Evolutionary conservation across 1,140 invertebrate species (phyloP).

Genomic region (Drosophila yakuba): DNA sequence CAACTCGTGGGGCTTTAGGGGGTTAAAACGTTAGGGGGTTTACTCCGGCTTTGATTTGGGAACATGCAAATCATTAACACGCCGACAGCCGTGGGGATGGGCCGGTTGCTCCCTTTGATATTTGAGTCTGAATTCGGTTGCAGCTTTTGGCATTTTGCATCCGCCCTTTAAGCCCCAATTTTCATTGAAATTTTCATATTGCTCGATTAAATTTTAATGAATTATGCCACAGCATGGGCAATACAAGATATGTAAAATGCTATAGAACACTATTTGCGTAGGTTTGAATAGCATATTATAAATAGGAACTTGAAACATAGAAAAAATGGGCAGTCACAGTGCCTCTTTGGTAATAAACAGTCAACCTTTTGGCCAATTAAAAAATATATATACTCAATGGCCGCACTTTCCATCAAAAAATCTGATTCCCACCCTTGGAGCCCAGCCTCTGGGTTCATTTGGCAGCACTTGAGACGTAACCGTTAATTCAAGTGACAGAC

Average conservation of each 20-base stretch:
- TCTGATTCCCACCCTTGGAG: constrained; percentile 39
- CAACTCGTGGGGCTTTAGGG: not conserved
- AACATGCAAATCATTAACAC: constrained; percentile 52
- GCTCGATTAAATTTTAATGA: not conserved
- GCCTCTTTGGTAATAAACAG: not conserved
- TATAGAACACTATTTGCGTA: no score
- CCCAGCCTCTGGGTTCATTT: constrained; percentile 23
- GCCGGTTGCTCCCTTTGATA: constrained; percentile 22
- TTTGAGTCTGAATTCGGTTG: constrained; percentile 4
- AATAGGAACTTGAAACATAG: not conserved
- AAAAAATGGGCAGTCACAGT: not conserved
- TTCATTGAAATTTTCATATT: not conserved
- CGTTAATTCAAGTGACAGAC: constrained; percentile 27
- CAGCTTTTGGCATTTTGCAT: not conserved
- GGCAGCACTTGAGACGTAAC: constrained; percentile 32
- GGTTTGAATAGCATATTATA: no score
- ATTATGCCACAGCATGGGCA: no score
- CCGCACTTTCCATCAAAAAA: constrained; percentile 8
- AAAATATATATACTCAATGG: constrained; percentile 10
- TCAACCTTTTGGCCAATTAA: constrained; percentile 27
- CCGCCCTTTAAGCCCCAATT: constrained; percentile 1
- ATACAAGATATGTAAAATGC: no score
- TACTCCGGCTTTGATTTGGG: constrained; percentile 30
- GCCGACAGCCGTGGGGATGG: constrained; percentile 8
- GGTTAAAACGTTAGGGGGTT: not conserved